A percentile compares a stretch with the other conserved stretches of the same genome.
phyloP scores from a whole-genome alignment of 2,888 invertebrate genomes.

The Pachycephus smyrnensis region DNA sequence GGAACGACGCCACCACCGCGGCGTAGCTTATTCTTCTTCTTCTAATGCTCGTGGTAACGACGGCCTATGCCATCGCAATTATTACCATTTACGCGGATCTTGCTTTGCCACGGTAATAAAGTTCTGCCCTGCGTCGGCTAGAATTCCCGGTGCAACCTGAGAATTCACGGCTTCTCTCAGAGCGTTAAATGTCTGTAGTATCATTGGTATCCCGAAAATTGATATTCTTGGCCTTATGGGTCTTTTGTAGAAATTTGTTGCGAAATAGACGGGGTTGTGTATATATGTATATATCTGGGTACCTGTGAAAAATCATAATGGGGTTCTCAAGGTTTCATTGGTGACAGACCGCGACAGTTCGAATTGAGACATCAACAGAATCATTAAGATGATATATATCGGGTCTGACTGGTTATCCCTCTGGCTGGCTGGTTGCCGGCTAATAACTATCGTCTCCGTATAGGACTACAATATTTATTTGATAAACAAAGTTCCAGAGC shows the following conservation, averaged over 20 bases:
- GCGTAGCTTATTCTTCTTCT: conserved; percentile 14
- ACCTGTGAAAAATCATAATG: neutral
- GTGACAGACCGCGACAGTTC: neutral
- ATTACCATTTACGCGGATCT: conserved; percentile 51
- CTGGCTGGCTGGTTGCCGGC: conserved; percentile 18
- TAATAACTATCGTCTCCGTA: conserved; percentile 31
- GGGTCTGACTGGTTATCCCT: neutral
- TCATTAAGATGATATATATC: conserved; percentile 25
- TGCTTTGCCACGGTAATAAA: conserved; percentile 45
- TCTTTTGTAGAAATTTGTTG: neutral
- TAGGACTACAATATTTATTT: conserved; percentile 50
- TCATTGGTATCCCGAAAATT: neutral
- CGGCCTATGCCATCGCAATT: conserved; percentile 37
- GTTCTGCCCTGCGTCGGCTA: neutral
- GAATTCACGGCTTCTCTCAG: neutral
- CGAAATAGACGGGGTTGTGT: neutral
- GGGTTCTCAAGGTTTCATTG: neutral
- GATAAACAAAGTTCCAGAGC: conserved; percentile 57
- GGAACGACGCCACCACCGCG: neutral
- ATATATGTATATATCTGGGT: neutral
- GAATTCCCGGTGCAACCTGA: neutral
- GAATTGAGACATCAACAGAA: conserved; percentile 25
- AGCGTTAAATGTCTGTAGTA: neutral
- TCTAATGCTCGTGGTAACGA: conserved; percentile 50
- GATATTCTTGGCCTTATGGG: neutral